Conservation (phyloP, 2,888 invertebrate species). For the Caenorhabditis sulstoni region DNA sequence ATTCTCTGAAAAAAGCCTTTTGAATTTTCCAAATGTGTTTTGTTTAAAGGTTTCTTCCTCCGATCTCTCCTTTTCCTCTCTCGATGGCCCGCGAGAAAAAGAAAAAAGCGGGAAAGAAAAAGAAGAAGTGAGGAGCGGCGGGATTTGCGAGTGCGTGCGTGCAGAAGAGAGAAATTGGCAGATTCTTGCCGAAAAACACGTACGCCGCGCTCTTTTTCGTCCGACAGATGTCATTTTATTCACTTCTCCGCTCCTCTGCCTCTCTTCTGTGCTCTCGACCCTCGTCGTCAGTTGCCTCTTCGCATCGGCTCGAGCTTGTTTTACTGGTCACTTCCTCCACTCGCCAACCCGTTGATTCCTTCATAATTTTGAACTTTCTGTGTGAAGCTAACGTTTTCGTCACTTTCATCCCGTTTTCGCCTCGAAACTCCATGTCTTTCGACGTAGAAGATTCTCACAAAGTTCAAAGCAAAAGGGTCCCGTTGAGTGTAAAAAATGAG, state of each 20-base stretch:
- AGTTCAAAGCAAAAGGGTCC: too few relatives aligned
- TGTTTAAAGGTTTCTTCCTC: too few relatives aligned
- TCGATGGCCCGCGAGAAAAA: too few relatives aligned
- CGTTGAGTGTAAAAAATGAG: too few relatives aligned
- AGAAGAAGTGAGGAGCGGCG: too few relatives aligned
- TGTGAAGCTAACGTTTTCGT: too few relatives aligned
- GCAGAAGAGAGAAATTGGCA: conserved; percentile 27
- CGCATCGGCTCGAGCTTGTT: background rate
- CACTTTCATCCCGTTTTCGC: too few relatives aligned
- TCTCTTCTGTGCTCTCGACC: background rate
- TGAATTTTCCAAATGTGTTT: background rate
- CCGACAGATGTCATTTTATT: conserved; percentile 26
- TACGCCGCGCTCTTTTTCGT: conserved; percentile 29
- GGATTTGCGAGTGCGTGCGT: conserved; percentile 33
- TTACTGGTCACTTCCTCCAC: conserved; percentile 16
- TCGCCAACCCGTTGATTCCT: too few relatives aligned
- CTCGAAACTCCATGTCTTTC: too few relatives aligned
- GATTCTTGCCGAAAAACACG: conserved; percentile 46
- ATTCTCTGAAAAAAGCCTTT: background rate
- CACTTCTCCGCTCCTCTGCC: conserved; percentile 3
- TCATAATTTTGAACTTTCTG: too few relatives aligned
- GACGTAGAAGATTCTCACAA: too few relatives aligned
- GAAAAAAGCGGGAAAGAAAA: conserved; percentile 13
- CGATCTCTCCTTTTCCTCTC: too few relatives aligned
- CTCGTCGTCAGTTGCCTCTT: background rate